These are phyloP conservation scores for Gracilinanus agilis DNA, from an alignment of 2,113 vertebrate species.

Conservation along the genomic window DNA sequence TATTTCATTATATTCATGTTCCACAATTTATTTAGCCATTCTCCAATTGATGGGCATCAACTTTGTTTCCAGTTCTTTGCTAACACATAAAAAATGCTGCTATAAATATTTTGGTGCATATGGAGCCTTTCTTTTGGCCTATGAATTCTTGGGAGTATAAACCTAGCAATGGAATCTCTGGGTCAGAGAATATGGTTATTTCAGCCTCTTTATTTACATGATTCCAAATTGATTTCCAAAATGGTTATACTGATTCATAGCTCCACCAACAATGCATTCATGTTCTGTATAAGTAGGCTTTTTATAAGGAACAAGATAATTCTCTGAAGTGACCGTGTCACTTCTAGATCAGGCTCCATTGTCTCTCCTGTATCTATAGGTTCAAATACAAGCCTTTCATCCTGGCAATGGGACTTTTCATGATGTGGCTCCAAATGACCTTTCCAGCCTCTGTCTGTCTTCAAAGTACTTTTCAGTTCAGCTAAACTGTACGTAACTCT, in stretches of 20 bases:
- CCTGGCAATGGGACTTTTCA: too few species aligned
- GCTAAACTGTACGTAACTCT: too few species aligned
- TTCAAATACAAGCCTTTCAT: too few species aligned
- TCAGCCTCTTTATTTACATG: neutral
- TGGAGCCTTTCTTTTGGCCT: neutral
- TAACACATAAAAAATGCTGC: neutral
- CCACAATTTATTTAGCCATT: neutral
- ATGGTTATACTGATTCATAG: neutral
- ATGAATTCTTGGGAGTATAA: neutral
- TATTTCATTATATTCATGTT: neutral
- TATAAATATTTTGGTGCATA: neutral
- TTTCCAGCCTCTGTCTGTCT: too few species aligned
- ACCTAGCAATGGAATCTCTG: neutral
- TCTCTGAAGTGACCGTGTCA: neutral
- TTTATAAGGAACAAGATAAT: neutral
- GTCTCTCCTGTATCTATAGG: too few species aligned
- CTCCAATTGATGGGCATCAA: neutral
- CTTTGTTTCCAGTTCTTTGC: neutral
- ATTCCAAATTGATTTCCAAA: neutral
- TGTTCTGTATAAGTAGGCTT: neutral
- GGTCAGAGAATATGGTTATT: neutral
- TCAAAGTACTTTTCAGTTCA: too few species aligned
- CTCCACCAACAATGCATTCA: neutral
- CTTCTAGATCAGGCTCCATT: too few species aligned
- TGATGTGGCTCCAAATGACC: too few species aligned